A percentile compares a stretch with the other conserved stretches of the same genome.
phyloP scores from a whole-genome alignment of 2,113 vertebrate genomes.

The Ailurus styani region DNA sequence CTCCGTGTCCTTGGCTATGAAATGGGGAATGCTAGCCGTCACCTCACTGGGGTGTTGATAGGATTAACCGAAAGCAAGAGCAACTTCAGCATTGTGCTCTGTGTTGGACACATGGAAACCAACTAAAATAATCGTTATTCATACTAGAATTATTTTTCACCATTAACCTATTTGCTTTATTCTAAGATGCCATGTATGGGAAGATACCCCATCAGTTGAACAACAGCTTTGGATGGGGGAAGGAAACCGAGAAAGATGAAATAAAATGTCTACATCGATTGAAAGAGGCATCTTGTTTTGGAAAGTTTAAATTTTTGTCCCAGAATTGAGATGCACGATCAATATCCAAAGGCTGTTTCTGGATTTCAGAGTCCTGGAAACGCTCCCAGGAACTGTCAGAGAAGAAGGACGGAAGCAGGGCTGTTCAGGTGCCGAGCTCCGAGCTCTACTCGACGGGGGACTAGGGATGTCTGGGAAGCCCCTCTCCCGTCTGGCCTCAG shows the following conservation, averaged over 20 bases:
- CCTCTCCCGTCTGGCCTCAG: neutral
- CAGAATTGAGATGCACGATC: neutral
- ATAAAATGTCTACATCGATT: slow-evolving; percentile 12
- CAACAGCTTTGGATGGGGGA: neutral
- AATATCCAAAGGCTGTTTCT: neutral
- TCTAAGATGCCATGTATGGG: neutral
- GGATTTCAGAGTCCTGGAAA: neutral
- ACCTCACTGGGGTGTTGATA: neutral
- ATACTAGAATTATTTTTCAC: neutral
- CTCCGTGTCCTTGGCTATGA: neutral
- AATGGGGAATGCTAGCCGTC: too few species aligned
- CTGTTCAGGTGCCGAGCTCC: fast-evolving
- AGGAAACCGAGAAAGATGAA: neutral
- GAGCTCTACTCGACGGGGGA: fast-evolving
- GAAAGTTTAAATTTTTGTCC: neutral
- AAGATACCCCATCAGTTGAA: neutral
- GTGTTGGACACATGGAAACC: neutral
- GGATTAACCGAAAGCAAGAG: neutral
- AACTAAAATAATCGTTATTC: neutral
- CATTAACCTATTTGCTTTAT: neutral
- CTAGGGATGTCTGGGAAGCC: neutral
- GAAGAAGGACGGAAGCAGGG: too few species aligned
- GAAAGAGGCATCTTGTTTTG: neutral
- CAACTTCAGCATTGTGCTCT: neutral
- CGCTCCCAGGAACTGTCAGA: neutral